Percentiles rank a stretch among this genome's conserved stretches.
phyloP scores from a whole-genome alignment of 2,797 vertebrate genomes.

The Trachops cirrhosus region DNA sequence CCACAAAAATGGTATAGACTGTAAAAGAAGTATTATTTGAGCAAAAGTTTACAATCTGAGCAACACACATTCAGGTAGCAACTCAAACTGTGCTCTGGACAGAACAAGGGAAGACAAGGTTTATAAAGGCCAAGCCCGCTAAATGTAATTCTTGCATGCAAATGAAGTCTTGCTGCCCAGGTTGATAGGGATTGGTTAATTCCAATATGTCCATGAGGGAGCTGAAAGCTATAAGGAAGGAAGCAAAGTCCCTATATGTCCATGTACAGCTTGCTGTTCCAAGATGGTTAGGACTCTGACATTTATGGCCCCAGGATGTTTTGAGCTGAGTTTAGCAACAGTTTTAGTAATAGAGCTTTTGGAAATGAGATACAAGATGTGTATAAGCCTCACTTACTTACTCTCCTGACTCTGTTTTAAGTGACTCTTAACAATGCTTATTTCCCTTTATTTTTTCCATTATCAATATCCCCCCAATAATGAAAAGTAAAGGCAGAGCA shows the following conservation, averaged over 20 bases:
- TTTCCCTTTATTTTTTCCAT: not conserved
- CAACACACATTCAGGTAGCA: not conserved
- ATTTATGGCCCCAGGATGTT: not conserved
- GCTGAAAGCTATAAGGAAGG: not conserved
- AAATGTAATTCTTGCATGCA: not conserved
- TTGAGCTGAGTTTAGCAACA: not conserved
- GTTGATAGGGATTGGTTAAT: not conserved
- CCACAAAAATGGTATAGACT: not conserved
- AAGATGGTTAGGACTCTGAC: not conserved
- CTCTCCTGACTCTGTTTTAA: not conserved
- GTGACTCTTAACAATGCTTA: not conserved
- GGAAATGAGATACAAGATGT: not conserved
- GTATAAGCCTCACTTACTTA: not conserved
- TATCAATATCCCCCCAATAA: not conserved
- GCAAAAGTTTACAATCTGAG: not conserved
- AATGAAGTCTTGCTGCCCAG: not conserved
- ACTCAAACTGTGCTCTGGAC: not conserved
- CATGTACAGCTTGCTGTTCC: not conserved
- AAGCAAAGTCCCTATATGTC: not conserved
- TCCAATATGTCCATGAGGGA: not conserved
- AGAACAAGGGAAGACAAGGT: not conserved
- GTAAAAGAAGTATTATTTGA: not conserved
- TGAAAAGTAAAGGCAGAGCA: slow-evolving; percentile 22
- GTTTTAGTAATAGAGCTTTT: not conserved
- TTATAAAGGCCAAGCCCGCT: not conserved